Evolutionary conservation across 2,888 invertebrate genomes (phyloP).

Genomic region (Argynnis bischoffii): DNA sequence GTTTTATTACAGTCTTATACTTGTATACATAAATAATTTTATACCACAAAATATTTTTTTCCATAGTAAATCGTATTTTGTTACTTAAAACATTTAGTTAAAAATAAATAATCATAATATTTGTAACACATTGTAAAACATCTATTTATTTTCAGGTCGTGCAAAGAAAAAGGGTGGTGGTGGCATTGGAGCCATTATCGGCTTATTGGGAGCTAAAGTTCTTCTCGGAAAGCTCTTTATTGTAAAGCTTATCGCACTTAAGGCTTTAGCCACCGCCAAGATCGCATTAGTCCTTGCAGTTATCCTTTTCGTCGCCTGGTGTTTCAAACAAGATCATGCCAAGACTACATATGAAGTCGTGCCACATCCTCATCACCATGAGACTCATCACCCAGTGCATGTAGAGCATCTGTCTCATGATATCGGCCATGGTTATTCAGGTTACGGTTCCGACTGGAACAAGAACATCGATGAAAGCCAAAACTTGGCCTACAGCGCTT

Average conservation of each 20-base stretch:
- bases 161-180: conserved; percentile 87
- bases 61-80: neutral
- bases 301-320: conserved; percentile 82
- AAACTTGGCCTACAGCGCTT: conserved; percentile 87
- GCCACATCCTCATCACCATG: conserved; percentile 79
- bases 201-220: conserved; percentile 80
- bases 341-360: conserved; percentile 77
- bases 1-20: conserved; percentile 7
- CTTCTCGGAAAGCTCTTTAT: conserved; percentile 84
- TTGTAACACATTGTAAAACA: neutral
- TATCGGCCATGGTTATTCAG: conserved; percentile 57
- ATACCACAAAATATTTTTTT: conserved; percentile 3
- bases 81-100: neutral
- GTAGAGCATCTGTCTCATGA: conserved; percentile 77
- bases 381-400: conserved; percentile 84
- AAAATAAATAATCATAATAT: conserved; percentile 23
- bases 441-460: conserved; percentile 74
- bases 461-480: conserved; percentile 85
- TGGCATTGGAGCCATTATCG: conserved; percentile 86
- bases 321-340: conserved; percentile 70
- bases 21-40: conserved; percentile 17
- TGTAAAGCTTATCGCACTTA: conserved; percentile 90
- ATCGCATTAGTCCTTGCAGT: conserved; percentile 89
- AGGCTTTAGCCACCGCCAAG: conserved; percentile 91
- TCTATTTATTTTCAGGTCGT: conserved; percentile 76